phyloP scores from a whole-genome alignment of 2,113 vertebrate species.

The Anoura caudifer region DNA sequence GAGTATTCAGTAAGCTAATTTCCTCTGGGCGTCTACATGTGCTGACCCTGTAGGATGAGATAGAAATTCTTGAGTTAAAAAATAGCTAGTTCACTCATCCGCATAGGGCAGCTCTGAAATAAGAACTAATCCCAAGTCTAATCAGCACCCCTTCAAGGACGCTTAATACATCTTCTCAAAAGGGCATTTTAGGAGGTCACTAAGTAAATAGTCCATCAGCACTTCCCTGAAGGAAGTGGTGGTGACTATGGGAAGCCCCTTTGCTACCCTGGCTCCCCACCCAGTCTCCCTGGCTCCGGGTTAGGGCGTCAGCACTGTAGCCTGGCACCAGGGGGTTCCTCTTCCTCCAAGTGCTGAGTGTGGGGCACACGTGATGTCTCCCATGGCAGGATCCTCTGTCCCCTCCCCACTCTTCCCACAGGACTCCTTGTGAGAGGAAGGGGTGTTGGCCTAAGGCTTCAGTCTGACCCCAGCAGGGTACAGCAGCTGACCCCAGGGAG shows the following conservation, averaged over 20 bases:
- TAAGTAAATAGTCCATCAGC: slow-evolving; percentile 75
- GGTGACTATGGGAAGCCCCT: slow-evolving; percentile 68
- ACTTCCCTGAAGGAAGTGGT: slow-evolving; percentile 78
- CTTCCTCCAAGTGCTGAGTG: slow-evolving; percentile 72
- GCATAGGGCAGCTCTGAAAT: slow-evolving; percentile 46
- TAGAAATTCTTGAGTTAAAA: slow-evolving; percentile 53
- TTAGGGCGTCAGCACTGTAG: slow-evolving; percentile 71
- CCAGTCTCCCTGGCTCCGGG: slow-evolving; percentile 72
- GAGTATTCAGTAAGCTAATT: slow-evolving; percentile 27
- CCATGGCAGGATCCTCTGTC: slow-evolving; percentile 49
- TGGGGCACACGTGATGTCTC: slow-evolving; percentile 67
- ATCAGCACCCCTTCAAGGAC: slow-evolving; percentile 70
- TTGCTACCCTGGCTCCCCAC: slow-evolving; percentile 64
- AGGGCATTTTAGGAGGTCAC: slow-evolving; percentile 75
- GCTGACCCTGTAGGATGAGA: slow-evolving; percentile 46
- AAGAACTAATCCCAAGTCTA: slow-evolving; percentile 64
- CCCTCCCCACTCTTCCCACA: slow-evolving; percentile 51
- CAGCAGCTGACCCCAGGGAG: slow-evolving; percentile 72
- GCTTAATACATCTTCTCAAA: slow-evolving; percentile 62
- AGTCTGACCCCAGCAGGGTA: slow-evolving; percentile 71
- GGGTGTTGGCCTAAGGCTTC: slow-evolving; percentile 68
- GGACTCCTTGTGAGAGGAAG: slow-evolving; percentile 70
- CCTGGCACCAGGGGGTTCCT: slow-evolving; percentile 79
- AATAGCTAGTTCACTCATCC: slow-evolving; percentile 19
- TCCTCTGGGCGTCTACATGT: slow-evolving; percentile 33